Evolutionary conservation across 2,113 vertebrate species (phyloP), one percentile per base, ranked within the genome.

Genomic region (Nibea albiflora): DNA sequence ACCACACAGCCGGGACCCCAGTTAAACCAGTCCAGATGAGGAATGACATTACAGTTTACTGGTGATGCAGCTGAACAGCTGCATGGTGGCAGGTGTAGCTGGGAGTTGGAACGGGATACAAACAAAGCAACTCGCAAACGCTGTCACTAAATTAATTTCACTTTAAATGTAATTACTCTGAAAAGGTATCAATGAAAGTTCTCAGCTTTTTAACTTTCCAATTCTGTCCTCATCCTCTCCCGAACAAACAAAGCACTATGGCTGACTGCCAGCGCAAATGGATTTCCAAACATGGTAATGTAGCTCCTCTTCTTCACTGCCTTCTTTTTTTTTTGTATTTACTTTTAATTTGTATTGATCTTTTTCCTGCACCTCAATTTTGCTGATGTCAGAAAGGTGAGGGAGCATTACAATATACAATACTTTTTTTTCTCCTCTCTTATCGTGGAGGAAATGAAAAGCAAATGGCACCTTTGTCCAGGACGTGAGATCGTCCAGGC

Each of bases 271-370:
- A 81, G 50, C 71, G 88, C 68, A 89, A 90, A 94, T 90, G 80
- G 90, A 89, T 94, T 95, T 94, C 90, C 89, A 85, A 92, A 90
- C 79, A 54, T 67, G 78, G 73, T 84, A 72, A 87, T 88, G 87
- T 89, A 84, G 84, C 57, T 20, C 84, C 80, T 79, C 89, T 88
- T 63, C 87, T 90, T 91, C 75, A 31, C 78, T 52, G 77, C 69
- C 65, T 74, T 84, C 24, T 95, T 95, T 94, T 94, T 81, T 67
- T 95, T 95, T 94, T 94, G 89, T 95, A 96, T 97, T 96, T 96
- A 93, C 95, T 96, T 97, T 97, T 96, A 96, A 97, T 97, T 96
- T 96, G 91, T 95, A 95, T 95, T 87, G 94, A 95, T 96, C 91
- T 86, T 87, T 77, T 58, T 78, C 81, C 87, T 58, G 76, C 87